phyloP scores from a whole-genome alignment of 2,797 vertebrate species.

The Epinephelus coioides region DNA sequence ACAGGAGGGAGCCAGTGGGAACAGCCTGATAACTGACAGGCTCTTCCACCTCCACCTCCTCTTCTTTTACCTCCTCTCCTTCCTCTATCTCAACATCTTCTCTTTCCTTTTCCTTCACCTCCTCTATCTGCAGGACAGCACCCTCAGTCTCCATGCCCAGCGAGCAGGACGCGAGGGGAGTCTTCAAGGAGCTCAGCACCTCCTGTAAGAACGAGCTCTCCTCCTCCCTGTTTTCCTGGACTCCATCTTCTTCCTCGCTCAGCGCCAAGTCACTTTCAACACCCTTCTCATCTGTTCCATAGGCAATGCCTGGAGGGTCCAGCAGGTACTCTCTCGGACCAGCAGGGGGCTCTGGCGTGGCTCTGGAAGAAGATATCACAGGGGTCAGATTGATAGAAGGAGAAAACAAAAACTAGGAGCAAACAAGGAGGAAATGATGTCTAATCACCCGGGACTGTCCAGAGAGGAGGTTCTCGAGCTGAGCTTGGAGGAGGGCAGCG shows the following conservation, averaged over 20 bases:
- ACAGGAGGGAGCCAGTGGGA: background rate
- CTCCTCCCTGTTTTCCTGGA: conserved; percentile 52
- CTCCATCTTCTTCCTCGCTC: conserved; percentile 42
- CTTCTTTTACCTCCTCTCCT: conserved; percentile 37
- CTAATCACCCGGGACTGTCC: conserved; percentile 70
- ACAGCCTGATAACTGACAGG: conserved; percentile 12
- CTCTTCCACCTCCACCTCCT: conserved; percentile 42
- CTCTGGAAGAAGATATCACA: conserved; percentile 57
- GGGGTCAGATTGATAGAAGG: conserved; percentile 4
- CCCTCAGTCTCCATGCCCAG: conserved; percentile 61
- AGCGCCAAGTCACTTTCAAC: conserved; percentile 18
- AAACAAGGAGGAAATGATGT: conserved; percentile 26
- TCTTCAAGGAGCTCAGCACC: conserved; percentile 85
- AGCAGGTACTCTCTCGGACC: conserved; percentile 41
- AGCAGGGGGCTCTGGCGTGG: conserved; percentile 64
- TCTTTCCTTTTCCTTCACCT: conserved; percentile 14
- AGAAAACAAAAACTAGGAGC: background rate
- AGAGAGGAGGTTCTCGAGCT: conserved; percentile 63
- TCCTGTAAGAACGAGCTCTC: conserved; percentile 84
- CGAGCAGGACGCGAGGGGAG: conserved; percentile 68
- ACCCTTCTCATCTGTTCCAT: conserved; percentile 22
- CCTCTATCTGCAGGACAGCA: conserved; percentile 37
- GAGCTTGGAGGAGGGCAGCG: conserved; percentile 32
- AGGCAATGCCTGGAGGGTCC: conserved; percentile 14
- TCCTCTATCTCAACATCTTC: conserved; percentile 44